These are phyloP conservation scores for Nymphalis polychloros DNA, from an alignment of 2,888 invertebrate genomes.

Conservation along the genomic window DNA sequence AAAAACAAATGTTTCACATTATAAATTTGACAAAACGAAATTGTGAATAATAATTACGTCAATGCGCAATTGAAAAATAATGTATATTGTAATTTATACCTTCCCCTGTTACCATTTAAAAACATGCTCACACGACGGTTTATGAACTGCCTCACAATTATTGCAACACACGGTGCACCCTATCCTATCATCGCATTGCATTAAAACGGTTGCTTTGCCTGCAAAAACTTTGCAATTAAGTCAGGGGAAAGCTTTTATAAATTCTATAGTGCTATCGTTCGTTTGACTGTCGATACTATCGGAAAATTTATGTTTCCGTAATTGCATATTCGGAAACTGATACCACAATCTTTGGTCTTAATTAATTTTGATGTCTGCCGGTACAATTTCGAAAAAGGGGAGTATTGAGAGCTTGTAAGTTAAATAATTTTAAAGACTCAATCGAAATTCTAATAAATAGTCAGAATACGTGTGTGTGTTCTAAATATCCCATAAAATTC, in stretches of 20 bases:
- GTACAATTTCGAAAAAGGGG: neutral
- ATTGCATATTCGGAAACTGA: constrained; percentile 23
- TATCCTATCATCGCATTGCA: constrained; percentile 34
- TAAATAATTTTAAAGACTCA: too few relatives aligned
- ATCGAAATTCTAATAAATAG: too few relatives aligned
- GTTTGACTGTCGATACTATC: constrained; percentile 24
- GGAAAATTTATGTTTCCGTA: constrained; percentile 31
- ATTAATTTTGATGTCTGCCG: constrained; percentile 10
- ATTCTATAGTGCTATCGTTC: constrained; percentile 27
- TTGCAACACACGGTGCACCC: constrained; percentile 35
- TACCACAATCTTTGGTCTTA: constrained; percentile 8
- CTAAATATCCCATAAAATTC: too few relatives aligned
- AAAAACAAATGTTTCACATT: neutral
- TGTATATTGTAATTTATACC: constrained; percentile 17
- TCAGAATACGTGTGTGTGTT: too few relatives aligned
- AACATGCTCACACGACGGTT: constrained; percentile 30
- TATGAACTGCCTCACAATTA: constrained; percentile 29
- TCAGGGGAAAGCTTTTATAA: constrained; percentile 26
- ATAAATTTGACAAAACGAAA: neutral
- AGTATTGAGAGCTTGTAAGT: neutral
- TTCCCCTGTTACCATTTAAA: constrained; percentile 26
- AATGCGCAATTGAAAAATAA: constrained; percentile 15
- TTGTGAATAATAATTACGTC: constrained; percentile 12
- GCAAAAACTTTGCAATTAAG: constrained; percentile 33
- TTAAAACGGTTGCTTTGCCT: constrained; percentile 34